Percentiles rank a stretch among this genome's conserved stretches.
These are phyloP conservation scores for Drosophila bifasciata DNA, from an alignment of 1,140 invertebrate species.

Conservation along the genomic window DNA sequence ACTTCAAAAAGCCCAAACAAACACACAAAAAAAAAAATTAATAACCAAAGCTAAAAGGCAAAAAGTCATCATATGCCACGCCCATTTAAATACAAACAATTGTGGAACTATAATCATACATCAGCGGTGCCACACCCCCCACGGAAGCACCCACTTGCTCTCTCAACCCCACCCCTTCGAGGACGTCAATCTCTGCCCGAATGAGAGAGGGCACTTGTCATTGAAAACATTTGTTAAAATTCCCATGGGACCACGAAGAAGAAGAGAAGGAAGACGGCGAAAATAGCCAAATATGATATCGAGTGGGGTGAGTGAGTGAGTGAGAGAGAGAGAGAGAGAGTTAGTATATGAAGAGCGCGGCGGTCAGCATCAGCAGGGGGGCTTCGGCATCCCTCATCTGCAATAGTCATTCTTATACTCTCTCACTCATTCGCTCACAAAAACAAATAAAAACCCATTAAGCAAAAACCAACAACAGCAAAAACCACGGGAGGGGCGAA, in stretches of 20 bases:
- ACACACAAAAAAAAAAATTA: conserved; percentile 39
- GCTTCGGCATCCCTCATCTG: conserved; percentile 49
- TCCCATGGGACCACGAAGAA: conserved; percentile 55
- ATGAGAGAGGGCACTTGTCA: conserved; percentile 71
- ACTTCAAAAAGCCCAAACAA: conserved; percentile 27
- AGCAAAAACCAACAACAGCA: conserved; percentile 68
- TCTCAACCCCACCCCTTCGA: too few species aligned
- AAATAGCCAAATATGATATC: conserved; percentile 31
- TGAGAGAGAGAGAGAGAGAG: conserved; percentile 3
- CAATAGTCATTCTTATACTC: conserved; percentile 33
- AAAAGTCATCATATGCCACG: conserved; percentile 25
- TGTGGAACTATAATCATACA: conserved; percentile 25
- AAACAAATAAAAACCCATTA: conserved; percentile 82
- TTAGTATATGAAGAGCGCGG: conserved; percentile 21
- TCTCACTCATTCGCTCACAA: conserved; percentile 53
- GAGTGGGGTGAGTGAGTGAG: not conserved
- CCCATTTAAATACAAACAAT: conserved; percentile 51
- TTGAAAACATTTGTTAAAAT: conserved; percentile 71
- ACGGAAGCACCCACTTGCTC: not conserved
- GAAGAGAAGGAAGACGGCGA: conserved; percentile 20
- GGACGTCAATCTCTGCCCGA: not conserved
- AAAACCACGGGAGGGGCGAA: conserved; percentile 3
- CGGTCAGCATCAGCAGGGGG: conserved; percentile 28
- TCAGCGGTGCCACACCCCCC: not conserved
- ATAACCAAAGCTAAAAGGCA: conserved; percentile 35